These are phyloP conservation scores for Andrena hattorfiana DNA, from an alignment of 2,888 invertebrate species.

Conservation along the genomic window DNA sequence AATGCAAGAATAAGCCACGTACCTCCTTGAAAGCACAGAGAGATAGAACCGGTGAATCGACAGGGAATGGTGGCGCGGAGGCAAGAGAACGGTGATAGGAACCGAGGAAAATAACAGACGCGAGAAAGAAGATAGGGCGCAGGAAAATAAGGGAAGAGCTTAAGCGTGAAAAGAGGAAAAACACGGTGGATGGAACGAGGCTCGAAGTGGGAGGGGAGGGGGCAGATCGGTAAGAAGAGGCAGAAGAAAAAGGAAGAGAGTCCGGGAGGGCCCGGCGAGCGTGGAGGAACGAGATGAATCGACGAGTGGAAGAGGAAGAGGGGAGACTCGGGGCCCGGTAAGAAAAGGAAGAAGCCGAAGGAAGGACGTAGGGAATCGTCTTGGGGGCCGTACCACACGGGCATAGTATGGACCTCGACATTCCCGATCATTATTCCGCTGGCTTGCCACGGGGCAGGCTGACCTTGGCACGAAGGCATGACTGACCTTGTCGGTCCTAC, in stretches of 20 bases:
- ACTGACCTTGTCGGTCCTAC: slow-evolving; percentile 61
- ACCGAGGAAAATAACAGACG: neutral
- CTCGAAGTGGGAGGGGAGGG: neutral
- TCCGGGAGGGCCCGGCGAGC: slow-evolving; percentile 8
- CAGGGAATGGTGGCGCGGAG: no score
- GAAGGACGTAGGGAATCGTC: slow-evolving; percentile 66
- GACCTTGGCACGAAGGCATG: slow-evolving; percentile 72
- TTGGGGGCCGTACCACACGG: slow-evolving; percentile 70
- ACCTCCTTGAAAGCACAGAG: no score
- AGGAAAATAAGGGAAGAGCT: neutral
- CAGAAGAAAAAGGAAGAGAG: slow-evolving; percentile 10
- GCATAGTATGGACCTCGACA: slow-evolving; percentile 67
- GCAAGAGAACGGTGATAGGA: neutral
- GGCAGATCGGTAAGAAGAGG: slow-evolving; percentile 9
- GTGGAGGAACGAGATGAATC: slow-evolving; percentile 49
- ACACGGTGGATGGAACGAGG: neutral
- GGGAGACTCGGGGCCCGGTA: slow-evolving; percentile 25
- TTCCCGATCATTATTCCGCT: slow-evolving; percentile 78
- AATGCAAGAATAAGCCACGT: no score
- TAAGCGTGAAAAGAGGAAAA: slow-evolving; percentile 4
- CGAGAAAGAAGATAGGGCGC: neutral
- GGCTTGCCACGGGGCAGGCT: slow-evolving; percentile 61
- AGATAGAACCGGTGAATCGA: no score
- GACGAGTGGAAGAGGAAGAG: slow-evolving; percentile 37
- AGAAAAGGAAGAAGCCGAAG: slow-evolving; percentile 58